phyloP scores from a whole-genome alignment of 1,140 invertebrate species.

The Leptinotarsa lineolata region DNA sequence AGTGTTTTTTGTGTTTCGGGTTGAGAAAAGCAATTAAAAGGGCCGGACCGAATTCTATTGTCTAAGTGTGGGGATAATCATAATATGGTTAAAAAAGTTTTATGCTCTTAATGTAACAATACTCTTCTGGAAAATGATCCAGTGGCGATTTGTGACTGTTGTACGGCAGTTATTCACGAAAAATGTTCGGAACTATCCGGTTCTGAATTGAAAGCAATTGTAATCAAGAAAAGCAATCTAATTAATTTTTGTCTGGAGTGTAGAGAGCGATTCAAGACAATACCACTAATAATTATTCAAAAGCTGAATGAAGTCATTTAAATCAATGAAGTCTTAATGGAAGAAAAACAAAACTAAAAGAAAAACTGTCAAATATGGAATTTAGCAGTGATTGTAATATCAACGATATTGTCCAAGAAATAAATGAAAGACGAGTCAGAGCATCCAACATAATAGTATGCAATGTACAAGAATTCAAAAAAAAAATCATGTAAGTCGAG shows the following conservation, averaged over 20 bases:
- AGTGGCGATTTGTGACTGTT: constrained; percentile 7
- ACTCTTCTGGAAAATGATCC: too few relatives aligned
- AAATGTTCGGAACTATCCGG: constrained; percentile 6
- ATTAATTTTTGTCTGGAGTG: too few relatives aligned
- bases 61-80: too few relatives aligned
- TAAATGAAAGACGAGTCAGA: constrained; percentile 4
- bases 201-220: constrained; percentile 3
- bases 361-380: not conserved
- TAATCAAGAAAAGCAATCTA: not conserved
- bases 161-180: not conserved
- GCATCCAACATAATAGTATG: constrained; percentile 8
- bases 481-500: not conserved
- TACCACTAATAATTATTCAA: constrained; percentile 17
- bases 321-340: constrained; percentile 6
- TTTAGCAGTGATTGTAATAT: too few relatives aligned
- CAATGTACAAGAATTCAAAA: constrained; percentile 9
- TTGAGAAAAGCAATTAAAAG: too few relatives aligned
- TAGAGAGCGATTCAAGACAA: not conserved
- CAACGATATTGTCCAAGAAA: not conserved
- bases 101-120: too few relatives aligned
- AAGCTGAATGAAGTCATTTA: not conserved
- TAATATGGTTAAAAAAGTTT: too few relatives aligned
- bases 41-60: too few relatives aligned
- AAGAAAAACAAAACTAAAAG: not conserved
- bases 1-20: too few relatives aligned